Base-by-base conservation (phyloP, 1,140 invertebrate species). In the Atopsyche davidsoni region DNA sequence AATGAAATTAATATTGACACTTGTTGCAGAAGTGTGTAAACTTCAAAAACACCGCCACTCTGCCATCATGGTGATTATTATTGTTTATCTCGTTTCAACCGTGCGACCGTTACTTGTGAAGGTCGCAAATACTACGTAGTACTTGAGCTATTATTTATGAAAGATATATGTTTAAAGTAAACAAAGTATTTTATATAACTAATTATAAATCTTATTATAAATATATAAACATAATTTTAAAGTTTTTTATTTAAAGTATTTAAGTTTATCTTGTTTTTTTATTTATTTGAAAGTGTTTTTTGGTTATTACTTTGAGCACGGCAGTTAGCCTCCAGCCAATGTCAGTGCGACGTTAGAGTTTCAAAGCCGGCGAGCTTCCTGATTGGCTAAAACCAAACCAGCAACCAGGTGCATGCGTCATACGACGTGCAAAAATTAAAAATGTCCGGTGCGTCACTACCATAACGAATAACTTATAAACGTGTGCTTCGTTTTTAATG, bases 381-480 rank as follows among this genome's bases (percentile, higher is more conserved):
- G 46, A 49, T 49, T 49, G 46, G 46, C 14, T 18, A 41, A 49
- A 49, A 31, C 42, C 22, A 9, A 39, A 47, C 21, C 46, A 25
- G 35, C 35, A 35, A 22, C 34, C n/a, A n/a, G n/a, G n/a, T n/a
- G n/a, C n/a, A n/a, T 38, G 35, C 46, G 46, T 47, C 46, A 47
- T 36, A 16, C 24, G 18, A 42, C n/a, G n/a, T n/a, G n/a, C 7
- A 49, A 31, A 32, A 42, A 21, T 42, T 24, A 14, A 21, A 41
- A 49, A 31, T 22, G 36, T 10, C 42, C 38, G 31, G 48, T 50
- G 48, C 48, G 48, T 50, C 39, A 50, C 32, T 41, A 22, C 28
- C 38, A 41, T 48, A 50, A 50, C 39, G 39, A 31, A 43, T 35
- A 35, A 9, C 43, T 43, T 50, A 16, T 39, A 31, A 50, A 47